Evolutionary conservation across 2,113 vertebrate genomes (phyloP).

Genomic region (Pomatostomus ruficeps): DNA sequence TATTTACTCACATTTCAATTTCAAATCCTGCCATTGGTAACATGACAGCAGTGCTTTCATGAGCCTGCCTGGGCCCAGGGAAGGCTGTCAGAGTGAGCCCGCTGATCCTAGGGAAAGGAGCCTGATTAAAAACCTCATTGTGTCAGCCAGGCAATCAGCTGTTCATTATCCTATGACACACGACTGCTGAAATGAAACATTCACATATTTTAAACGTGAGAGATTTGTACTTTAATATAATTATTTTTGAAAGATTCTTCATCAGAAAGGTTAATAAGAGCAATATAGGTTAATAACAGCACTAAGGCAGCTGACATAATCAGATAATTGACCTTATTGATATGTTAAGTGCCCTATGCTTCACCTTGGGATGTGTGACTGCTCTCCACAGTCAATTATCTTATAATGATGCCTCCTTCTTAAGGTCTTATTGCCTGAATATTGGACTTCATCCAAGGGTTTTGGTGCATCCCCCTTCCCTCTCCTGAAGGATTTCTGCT

Average conservation of each 20-base stretch:
- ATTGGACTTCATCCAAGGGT: background rate
- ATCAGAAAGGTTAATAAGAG: slow-evolving; percentile 77
- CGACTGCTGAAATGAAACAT: slow-evolving; percentile 62
- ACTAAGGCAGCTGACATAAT: slow-evolving; percentile 57
- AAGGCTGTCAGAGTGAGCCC: slow-evolving; percentile 24
- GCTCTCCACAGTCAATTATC: slow-evolving; percentile 65
- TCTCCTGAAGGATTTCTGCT: background rate
- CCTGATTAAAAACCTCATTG: slow-evolving; percentile 63
- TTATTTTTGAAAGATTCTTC: slow-evolving; percentile 78
- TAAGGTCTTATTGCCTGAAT: background rate
- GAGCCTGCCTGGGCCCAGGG: background rate
- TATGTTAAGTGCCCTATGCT: slow-evolving; percentile 63
- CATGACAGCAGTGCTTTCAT: slow-evolving; percentile 49
- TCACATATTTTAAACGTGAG: slow-evolving; percentile 65
- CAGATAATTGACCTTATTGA: slow-evolving; percentile 76
- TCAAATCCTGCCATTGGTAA: slow-evolving; percentile 45
- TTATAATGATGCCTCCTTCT: slow-evolving; percentile 38
- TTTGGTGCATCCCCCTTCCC: background rate
- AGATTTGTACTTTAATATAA: slow-evolving; percentile 74
- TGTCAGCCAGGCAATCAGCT: slow-evolving; percentile 49
- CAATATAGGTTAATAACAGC: slow-evolving; percentile 70
- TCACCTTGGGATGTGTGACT: slow-evolving; percentile 63
- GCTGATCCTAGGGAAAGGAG: slow-evolving; percentile 17
- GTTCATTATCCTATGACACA: slow-evolving; percentile 66
- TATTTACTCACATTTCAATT: slow-evolving; percentile 67